Conservation (phyloP, 1,140 invertebrate genomes). For the Zaprionus davidi region DNA sequence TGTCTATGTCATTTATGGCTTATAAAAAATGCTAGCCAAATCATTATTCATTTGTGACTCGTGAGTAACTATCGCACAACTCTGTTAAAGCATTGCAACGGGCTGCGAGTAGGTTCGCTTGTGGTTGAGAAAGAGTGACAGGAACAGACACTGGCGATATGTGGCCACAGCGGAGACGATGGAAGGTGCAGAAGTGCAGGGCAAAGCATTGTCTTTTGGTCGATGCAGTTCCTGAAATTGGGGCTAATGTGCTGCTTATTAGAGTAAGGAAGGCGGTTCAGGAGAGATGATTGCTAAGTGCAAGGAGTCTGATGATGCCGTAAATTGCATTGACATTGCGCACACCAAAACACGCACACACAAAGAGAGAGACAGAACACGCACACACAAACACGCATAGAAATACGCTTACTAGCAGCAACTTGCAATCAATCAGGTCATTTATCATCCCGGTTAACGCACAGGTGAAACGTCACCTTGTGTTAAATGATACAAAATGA, state of each 20-base stretch:
- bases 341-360: conserved; percentile 1
- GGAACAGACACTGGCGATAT: neutral
- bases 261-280: conserved; percentile 1
- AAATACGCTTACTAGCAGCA: neutral
- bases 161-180: neutral
- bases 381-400: neutral
- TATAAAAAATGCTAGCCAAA: too few relatives aligned
- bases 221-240: conserved; percentile 3
- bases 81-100: neutral
- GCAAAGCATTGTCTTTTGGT: neutral
- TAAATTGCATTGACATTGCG: conserved; percentile 48
- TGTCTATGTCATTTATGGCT: too few relatives aligned
- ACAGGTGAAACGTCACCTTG: conserved; percentile 18
- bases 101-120: neutral
- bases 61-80: neutral
- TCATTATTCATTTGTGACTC: neutral
- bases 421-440: conserved; percentile 37
- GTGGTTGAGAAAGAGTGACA: conserved; percentile 27
- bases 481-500: conserved; percentile 43
- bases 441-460: conserved; percentile 39
- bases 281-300: conserved; percentile 27
- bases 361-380: neutral
- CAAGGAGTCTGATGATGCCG: conserved; percentile 39
- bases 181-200: neutral
- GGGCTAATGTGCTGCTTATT: conserved; percentile 60